Evolutionary conservation across 2,888 invertebrate genomes (phyloP).

Genomic region (Stratiomys singularior): DNA sequence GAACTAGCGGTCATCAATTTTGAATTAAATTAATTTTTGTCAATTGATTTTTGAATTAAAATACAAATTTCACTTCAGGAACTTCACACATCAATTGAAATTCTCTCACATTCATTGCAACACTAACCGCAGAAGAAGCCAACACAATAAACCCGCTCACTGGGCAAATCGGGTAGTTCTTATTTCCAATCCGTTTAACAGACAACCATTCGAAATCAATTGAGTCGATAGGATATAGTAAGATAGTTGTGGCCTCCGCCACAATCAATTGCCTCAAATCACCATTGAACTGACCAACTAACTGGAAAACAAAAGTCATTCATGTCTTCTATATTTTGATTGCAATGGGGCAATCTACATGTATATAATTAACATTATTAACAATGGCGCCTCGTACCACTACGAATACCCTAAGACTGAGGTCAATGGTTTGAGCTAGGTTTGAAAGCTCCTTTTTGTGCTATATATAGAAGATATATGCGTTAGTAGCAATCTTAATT

Average conservation of each 20-base stretch:
- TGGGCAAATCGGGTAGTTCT: constrained; percentile 1
- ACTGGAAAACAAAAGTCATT: neutral
- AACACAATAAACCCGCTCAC: neutral
- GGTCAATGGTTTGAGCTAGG: too few species aligned
- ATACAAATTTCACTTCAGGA: too few species aligned
- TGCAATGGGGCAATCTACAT: neutral
- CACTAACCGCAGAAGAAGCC: neutral
- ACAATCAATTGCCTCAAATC: constrained; percentile 4
- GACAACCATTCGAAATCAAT: constrained; percentile 6
- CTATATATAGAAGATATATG: too few species aligned
- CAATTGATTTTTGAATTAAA: too few species aligned
- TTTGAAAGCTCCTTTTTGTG: too few species aligned
- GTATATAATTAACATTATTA: neutral
- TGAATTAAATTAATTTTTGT: too few species aligned
- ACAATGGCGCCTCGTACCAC: neutral
- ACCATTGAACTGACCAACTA: neutral
- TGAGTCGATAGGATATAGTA: neutral
- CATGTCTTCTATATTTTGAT: neutral
- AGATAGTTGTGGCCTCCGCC: neutral
- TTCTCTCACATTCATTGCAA: neutral
- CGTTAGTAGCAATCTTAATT: neutral
- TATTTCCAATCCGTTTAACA: neutral
- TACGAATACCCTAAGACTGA: neutral
- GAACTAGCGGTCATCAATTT: too few species aligned
- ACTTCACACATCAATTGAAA: too few species aligned